Conservation (phyloP, 2,797 vertebrate species). For the Rhincodon typus region DNA sequence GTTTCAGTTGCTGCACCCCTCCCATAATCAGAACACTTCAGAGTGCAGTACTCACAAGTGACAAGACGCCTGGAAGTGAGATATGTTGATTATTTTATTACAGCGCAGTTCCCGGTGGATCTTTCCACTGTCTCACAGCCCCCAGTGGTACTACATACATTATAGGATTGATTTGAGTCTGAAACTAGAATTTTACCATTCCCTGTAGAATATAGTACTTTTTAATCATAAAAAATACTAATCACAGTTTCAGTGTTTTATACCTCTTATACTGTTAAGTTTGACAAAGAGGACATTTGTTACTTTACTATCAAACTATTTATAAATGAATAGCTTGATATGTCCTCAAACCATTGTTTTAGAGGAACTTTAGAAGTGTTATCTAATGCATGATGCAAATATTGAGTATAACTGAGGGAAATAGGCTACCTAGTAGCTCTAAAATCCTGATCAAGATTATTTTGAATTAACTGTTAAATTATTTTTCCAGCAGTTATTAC, state of each 20-base stretch:
- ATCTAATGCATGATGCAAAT: background rate
- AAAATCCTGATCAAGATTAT: background rate
- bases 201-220: background rate
- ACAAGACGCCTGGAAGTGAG: constrained; percentile 20
- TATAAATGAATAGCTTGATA: background rate
- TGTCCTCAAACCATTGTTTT: background rate
- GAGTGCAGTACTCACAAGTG: background rate
- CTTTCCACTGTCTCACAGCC: constrained; percentile 3
- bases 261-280: background rate
- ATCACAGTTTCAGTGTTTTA: background rate
- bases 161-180: background rate
- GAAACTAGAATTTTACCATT: background rate
- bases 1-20: constrained; percentile 22
- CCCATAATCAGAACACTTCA: constrained; percentile 34
- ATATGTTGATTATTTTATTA: constrained; percentile 28
- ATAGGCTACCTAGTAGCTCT: background rate
- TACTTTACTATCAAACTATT: background rate
- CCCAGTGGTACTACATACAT: background rate
- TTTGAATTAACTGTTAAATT: background rate
- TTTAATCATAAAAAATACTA: background rate
- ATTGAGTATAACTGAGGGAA: background rate
- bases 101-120: background rate
- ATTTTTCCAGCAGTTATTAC: background rate
- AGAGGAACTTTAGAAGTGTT: background rate
- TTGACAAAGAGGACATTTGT: background rate